Evolutionary conservation across 2,888 invertebrate species (phyloP).

Genomic region (Acanthococcus lagerstroemiae): DNA sequence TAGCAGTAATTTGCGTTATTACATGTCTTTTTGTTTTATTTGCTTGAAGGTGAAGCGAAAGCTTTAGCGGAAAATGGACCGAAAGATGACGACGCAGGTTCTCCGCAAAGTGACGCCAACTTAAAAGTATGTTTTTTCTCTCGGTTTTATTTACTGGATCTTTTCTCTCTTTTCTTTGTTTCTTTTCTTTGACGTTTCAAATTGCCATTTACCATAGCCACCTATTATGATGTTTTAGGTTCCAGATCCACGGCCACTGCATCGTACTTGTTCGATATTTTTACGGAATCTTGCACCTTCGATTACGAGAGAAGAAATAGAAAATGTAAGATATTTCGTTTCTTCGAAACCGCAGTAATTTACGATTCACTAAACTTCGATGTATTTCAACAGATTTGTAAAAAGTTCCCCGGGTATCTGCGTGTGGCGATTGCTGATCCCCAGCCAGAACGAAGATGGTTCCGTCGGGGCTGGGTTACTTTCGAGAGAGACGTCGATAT

Average conservation of each 20-base stretch:
- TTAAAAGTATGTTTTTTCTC: neutral
- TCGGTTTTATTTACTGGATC: neutral
- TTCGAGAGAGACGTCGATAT: slow-evolving; percentile 94
- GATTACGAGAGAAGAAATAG: slow-evolving; percentile 93
- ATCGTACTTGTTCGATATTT: slow-evolving; percentile 95
- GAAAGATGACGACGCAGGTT: neutral
- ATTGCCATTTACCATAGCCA: no score
- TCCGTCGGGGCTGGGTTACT: slow-evolving; percentile 96
- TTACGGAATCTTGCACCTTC: slow-evolving; percentile 89
- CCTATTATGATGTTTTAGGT: no score
- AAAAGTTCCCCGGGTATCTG: slow-evolving; percentile 83
- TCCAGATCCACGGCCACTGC: slow-evolving; percentile 58
- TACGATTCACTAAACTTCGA: neutral
- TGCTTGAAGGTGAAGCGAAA: slow-evolving; percentile 13
- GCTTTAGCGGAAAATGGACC: slow-evolving; percentile 9
- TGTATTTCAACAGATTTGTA: slow-evolving; percentile 42
- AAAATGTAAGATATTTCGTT: slow-evolving; percentile 78
- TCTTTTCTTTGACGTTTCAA: slow-evolving; percentile 28
- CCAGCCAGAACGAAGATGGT: slow-evolving; percentile 89
- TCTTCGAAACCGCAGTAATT: no score
- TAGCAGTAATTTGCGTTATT: no score
- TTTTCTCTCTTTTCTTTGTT: neutral
- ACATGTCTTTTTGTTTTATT: slow-evolving; percentile 3
- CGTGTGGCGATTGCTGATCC: slow-evolving; percentile 96
- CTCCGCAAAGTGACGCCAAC: neutral